phyloP scores from a whole-genome alignment of 37 sponge, comb jelly and placozoan species.

The Agelas oroides region DNA sequence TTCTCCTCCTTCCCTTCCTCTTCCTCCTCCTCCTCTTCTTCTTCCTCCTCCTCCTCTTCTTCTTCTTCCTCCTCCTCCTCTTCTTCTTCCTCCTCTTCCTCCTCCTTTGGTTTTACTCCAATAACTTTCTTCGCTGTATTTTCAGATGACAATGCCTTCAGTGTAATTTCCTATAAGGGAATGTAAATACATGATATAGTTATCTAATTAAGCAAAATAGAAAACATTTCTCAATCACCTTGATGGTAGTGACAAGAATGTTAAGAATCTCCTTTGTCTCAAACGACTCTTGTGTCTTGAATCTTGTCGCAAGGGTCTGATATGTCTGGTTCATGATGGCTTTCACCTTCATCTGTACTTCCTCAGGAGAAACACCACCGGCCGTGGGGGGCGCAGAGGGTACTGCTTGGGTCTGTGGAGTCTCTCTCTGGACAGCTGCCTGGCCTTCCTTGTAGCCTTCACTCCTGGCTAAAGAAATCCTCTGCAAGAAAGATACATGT shows the following conservation, averaged over 20 bases:
- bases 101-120: constrained; percentile 36
- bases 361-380: constrained; percentile 19
- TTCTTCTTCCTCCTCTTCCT: constrained; percentile 31
- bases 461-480: constrained; percentile 1
- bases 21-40: not conserved
- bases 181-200: not conserved
- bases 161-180: constrained; percentile 62
- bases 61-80: constrained; percentile 54
- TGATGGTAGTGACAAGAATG: constrained; percentile 56
- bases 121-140: constrained; percentile 20
- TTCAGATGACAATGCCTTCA: constrained; percentile 46
- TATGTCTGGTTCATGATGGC: constrained; percentile 86
- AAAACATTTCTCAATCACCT: constrained; percentile 34
- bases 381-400: not conserved
- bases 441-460: constrained; percentile 30
- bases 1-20: not conserved
- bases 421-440: not conserved
- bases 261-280: constrained; percentile 48
- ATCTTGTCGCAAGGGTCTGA: constrained; percentile 61
- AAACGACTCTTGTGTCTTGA: constrained; percentile 58
- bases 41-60: not conserved
- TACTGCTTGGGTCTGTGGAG: constrained; percentile 3
- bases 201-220: not conserved
- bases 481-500: not conserved
- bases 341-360: constrained; percentile 75